Percentiles rank a stretch among this genome's conserved stretches.
Evolutionary conservation across 2,113 vertebrate genomes (phyloP).

Genomic region (Petroica traversi): DNA sequence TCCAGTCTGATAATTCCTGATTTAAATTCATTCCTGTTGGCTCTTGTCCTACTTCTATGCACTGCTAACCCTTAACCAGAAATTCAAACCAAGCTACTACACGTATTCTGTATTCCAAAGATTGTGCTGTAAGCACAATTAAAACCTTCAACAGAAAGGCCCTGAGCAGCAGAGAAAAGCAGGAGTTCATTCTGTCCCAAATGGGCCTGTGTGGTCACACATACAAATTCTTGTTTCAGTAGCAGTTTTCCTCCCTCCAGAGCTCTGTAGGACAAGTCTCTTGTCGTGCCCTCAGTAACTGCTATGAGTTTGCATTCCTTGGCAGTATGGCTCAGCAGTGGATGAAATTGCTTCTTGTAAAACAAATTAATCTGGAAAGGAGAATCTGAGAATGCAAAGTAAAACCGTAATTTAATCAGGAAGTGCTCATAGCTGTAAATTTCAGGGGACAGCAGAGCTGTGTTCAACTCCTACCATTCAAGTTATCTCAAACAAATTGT

Average conservation of each 20-base stretch:
- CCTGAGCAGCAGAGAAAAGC: not conserved
- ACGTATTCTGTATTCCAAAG: not conserved
- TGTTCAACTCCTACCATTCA: conserved; percentile 12
- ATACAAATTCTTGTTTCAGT: not conserved
- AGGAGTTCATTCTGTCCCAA: not conserved
- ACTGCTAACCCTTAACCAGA: not conserved
- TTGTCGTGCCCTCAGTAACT: not conserved
- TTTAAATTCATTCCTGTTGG: not conserved
- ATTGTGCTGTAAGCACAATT: not conserved
- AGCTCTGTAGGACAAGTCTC: not conserved
- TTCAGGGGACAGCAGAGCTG: not conserved
- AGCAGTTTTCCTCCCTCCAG: not conserved
- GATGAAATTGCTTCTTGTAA: not conserved
- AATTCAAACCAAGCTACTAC: not conserved
- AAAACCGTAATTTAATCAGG: not conserved
- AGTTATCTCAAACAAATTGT: not conserved
- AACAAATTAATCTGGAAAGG: not conserved
- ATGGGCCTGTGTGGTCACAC: not conserved
- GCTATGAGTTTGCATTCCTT: not conserved
- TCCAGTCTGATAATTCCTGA: not conserved
- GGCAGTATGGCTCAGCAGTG: not conserved
- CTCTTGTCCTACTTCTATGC: not conserved
- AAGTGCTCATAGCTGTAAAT: not conserved
- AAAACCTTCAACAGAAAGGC: not conserved
- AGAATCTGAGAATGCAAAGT: not conserved